Evolutionary conservation across 2,797 vertebrate species (phyloP), one percentile per base, ranked within the genome.

Genomic region (Dermochelys coriacea): DNA sequence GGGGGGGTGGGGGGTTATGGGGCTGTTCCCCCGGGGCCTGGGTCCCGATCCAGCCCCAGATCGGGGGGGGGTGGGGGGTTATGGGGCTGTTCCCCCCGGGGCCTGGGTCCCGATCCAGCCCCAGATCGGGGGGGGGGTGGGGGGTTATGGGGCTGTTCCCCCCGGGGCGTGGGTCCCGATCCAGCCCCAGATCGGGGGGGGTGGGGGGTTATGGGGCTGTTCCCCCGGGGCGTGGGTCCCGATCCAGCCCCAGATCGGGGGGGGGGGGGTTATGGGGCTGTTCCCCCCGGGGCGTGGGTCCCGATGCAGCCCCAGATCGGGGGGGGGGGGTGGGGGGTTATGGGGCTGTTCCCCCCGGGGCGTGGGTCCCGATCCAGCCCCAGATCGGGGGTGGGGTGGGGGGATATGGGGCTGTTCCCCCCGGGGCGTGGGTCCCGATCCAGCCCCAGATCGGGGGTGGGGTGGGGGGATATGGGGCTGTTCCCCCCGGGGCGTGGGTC

Each of bases 1-100:
- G 54, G 54, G 54, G 21, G 25, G 8, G 55, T 55, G 34, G 31
- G 34, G 6, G n/a, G n/a, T n/a, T 2, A 29, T 4, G 57, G 25
- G 29, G 57, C 23, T 50, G 49, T 14, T 21, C 23, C 23, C 12
- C 71, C 2, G 8, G 45, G 68, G 21, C 34, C n/a, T n/a, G 16
- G 9, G 37, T 23, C 54, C 54, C 52, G 19, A 52, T 18, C 6
- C 51, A 19, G 51, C 15, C 51, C 51, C 18, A 19, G 14, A 55
- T 6, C 3, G 1, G 50, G 50, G 50, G 29, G n/a, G n/a, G n/a
- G n/a, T n/a, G 5, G 57, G 10, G 25, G 11, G 14, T 6, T 18
- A 64, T 7, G 16, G 14, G 18, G 7, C 31, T 49, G 3, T 3
- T 10, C 37, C 37, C 37, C 5, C 41, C 1, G 25, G 45, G 37